phyloP scores from a whole-genome alignment of 2,797 vertebrate genomes.

The Neosilurus mollespiculum region DNA sequence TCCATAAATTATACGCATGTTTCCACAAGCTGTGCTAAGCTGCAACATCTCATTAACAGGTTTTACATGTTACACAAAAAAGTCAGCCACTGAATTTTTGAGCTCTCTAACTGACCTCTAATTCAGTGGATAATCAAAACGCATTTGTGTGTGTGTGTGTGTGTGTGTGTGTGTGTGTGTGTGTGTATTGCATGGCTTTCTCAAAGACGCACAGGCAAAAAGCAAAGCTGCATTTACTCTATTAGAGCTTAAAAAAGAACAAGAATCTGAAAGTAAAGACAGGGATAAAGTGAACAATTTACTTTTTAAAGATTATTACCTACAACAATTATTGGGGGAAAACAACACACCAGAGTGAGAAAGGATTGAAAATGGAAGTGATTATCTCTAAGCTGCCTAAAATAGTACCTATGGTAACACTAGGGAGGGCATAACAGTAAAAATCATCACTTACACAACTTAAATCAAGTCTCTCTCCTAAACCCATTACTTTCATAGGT shows the following conservation, averaged over 20 bases:
- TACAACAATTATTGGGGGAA: slow-evolving; percentile 9
- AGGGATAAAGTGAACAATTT: background rate
- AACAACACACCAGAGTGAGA: background rate
- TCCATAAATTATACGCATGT: background rate
- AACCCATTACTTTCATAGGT: background rate
- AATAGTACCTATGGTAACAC: slow-evolving; percentile 23
- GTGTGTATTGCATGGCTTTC: slow-evolving; percentile 72
- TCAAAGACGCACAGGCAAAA: slow-evolving; percentile 76
- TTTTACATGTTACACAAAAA: slow-evolving; percentile 9
- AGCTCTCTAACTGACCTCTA: slow-evolving; percentile 23
- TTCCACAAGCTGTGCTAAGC: background rate
- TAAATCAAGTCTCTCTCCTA: slow-evolving; percentile 21
- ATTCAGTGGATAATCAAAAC: slow-evolving; percentile 41
- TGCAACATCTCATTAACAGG: slow-evolving; percentile 12
- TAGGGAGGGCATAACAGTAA: background rate
- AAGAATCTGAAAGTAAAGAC: background rate
- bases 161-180: slow-evolving; percentile 10
- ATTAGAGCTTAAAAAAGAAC: slow-evolving; percentile 11
- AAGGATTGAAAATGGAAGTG: slow-evolving; percentile 4
- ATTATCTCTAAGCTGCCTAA: slow-evolving; percentile 16
- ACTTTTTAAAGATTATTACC: slow-evolving; percentile 22
- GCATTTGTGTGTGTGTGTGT: background rate
- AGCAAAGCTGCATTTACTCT: slow-evolving; percentile 20
- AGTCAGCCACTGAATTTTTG: background rate
- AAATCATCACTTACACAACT: slow-evolving; percentile 21